Conservation (phyloP, 2,113 vertebrate genomes). For the Colinus virginianus region DNA sequence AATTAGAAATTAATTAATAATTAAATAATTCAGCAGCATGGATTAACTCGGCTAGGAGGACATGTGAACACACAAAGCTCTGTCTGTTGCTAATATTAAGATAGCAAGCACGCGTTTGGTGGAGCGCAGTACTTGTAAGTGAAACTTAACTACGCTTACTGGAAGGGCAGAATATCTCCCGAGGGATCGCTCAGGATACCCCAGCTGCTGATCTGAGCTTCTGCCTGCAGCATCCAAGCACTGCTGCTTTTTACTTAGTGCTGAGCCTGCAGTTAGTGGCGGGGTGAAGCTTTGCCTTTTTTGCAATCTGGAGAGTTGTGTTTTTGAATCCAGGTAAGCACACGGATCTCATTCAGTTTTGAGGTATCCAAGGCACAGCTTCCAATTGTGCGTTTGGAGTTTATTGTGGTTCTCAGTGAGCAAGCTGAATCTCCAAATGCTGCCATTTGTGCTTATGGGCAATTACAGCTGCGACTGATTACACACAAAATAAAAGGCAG, state of each 20-base stretch:
- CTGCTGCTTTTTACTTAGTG: background rate
- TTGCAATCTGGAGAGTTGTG: background rate
- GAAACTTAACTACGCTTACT: background rate
- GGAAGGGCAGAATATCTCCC: background rate
- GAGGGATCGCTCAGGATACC: background rate
- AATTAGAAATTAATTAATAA: background rate
- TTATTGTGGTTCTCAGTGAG: background rate
- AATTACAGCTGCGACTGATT: background rate
- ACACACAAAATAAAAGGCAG: background rate
- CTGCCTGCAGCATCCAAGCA: background rate
- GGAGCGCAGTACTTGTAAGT: background rate
- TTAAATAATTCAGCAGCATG: constrained; percentile 5
- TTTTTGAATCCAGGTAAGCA: background rate
- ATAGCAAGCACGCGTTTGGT: background rate
- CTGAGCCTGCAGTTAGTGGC: background rate
- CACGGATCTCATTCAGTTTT: background rate
- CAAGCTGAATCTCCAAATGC: background rate
- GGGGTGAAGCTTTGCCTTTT: background rate
- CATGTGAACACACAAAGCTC: background rate
- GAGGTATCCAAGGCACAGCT: background rate
- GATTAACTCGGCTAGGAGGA: background rate
- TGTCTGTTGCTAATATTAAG: background rate
- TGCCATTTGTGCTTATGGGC: background rate
- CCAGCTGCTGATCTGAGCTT: background rate
- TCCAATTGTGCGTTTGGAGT: background rate